A percentile compares a stretch with the other conserved stretches of the same genome.
phyloP scores from a whole-genome alignment of 2,888 invertebrate genomes.

The Seira ritae region DNA sequence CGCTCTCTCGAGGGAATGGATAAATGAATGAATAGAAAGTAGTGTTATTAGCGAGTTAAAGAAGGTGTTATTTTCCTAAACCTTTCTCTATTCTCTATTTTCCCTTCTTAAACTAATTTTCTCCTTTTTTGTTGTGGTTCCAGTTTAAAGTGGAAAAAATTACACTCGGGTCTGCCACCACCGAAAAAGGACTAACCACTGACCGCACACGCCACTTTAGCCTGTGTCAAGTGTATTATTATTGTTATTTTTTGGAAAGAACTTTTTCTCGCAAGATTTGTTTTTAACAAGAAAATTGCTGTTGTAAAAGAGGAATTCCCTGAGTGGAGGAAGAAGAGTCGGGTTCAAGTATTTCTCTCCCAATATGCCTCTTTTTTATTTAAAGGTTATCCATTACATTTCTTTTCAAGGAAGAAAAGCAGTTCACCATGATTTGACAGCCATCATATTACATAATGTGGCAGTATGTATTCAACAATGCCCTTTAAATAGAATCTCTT shows the following conservation, averaged over 20 bases:
- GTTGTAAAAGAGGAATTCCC: not conserved
- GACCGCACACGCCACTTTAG: constrained; percentile 8
- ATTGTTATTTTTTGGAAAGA: not conserved
- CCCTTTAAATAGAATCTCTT: constrained; percentile 7
- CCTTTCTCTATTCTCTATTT: constrained; percentile 25
- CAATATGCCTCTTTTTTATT: constrained; percentile 1
- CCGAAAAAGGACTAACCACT: constrained; percentile 1
- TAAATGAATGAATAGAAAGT: constrained; percentile 60
- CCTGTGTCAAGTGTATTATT: constrained; percentile 5
- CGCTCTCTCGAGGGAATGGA: constrained; percentile 52
- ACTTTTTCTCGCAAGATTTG: not conserved
- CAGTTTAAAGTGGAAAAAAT: constrained; percentile 36
- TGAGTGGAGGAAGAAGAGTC: not conserved
- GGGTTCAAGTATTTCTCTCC: not conserved
- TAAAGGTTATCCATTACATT: constrained; percentile 11
- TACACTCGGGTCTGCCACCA: constrained; percentile 4
- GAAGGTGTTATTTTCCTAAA: constrained; percentile 56
- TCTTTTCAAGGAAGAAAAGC: not conserved
- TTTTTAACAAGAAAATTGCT: constrained; percentile 36
- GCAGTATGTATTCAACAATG: constrained; percentile 11
- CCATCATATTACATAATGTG: constrained; percentile 7
- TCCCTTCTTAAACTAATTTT: constrained; percentile 29
- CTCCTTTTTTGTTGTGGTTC: constrained; percentile 24
- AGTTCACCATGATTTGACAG: constrained; percentile 1
- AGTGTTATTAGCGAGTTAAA: constrained; percentile 49